A percentile compares a stretch with the other conserved stretches of the same genome.
These are phyloP conservation scores for Sapayoa aenigma DNA, from an alignment of 2,113 vertebrate genomes.

Conservation along the genomic window DNA sequence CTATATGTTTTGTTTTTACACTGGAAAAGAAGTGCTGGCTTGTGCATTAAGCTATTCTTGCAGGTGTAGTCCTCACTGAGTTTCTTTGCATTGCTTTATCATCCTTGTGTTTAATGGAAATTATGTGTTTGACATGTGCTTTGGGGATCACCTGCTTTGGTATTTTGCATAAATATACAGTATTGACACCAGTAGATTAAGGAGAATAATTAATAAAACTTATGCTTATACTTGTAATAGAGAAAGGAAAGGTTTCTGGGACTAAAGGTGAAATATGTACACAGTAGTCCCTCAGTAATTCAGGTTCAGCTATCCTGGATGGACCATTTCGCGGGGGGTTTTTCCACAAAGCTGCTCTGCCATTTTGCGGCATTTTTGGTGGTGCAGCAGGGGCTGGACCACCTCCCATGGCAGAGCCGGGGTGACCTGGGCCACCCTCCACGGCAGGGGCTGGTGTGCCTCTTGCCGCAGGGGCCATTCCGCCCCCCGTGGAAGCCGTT, in stretches of 20 bases:
- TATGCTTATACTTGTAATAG: not conserved
- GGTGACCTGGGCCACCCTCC: too few relatives aligned
- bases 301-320: too few relatives aligned
- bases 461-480: too few relatives aligned
- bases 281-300: too few relatives aligned
- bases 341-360: too few relatives aligned
- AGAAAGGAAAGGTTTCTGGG: not conserved
- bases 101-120: not conserved
- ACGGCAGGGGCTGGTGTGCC: too few relatives aligned
- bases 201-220: not conserved
- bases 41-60: not conserved
- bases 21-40: not conserved
- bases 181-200: not conserved
- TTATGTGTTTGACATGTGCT: not conserved
- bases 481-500: too few relatives aligned
- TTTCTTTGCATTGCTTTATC: not conserved
- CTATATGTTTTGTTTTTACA: not conserved
- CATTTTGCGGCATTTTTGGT: too few relatives aligned
- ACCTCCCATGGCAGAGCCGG: too few relatives aligned
- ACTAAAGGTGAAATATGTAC: not conserved
- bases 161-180: not conserved
- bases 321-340: too few relatives aligned
- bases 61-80: not conserved
- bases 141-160: not conserved
- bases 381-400: too few relatives aligned